Percentiles rank a stretch among this genome's conserved stretches.
phyloP scores from a whole-genome alignment of 2,888 invertebrate species.

The Plusia festucae region DNA sequence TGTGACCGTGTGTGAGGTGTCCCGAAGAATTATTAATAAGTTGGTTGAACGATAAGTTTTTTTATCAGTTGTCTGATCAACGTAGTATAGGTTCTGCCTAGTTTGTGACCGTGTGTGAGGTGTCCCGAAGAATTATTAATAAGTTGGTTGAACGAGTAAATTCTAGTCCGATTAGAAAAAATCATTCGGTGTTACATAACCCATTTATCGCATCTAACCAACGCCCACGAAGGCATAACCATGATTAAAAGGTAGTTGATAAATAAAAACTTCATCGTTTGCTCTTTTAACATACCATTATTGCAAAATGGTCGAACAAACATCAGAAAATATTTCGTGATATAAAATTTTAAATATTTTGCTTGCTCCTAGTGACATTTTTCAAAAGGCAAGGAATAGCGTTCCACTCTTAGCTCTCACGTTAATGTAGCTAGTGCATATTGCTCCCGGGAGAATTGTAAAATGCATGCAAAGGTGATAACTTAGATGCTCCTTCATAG shows the following conservation, averaged over 20 bases:
- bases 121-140: no score
- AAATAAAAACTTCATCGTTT: not conserved
- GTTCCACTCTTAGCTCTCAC: constrained; percentile 47
- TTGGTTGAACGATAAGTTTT: no score
- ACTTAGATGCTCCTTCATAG: constrained; percentile 26
- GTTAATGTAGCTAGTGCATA: constrained; percentile 55
- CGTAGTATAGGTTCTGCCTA: no score
- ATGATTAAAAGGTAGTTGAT: not conserved
- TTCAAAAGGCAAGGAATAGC: constrained; percentile 51
- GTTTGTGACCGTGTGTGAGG: no score
- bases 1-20: no score
- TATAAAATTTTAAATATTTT: constrained; percentile 48
- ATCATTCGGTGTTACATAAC: no score
- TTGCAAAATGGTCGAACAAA: constrained; percentile 12
- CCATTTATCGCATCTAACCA: no score
- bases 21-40: no score
- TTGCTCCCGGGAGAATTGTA: constrained; percentile 45
- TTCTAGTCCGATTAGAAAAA: no score
- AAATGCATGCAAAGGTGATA: constrained; percentile 55
- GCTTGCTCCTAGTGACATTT: constrained; percentile 58
- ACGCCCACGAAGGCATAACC: no score
- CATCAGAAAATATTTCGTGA: constrained; percentile 39
- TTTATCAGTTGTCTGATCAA: no score
- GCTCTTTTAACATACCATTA: constrained; percentile 13
- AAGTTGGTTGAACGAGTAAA: no score